A percentile compares a stretch with the other conserved stretches of the same genome.
These are phyloP conservation scores for Thera britannica DNA, from an alignment of 2,888 invertebrate species.

Conservation along the genomic window DNA sequence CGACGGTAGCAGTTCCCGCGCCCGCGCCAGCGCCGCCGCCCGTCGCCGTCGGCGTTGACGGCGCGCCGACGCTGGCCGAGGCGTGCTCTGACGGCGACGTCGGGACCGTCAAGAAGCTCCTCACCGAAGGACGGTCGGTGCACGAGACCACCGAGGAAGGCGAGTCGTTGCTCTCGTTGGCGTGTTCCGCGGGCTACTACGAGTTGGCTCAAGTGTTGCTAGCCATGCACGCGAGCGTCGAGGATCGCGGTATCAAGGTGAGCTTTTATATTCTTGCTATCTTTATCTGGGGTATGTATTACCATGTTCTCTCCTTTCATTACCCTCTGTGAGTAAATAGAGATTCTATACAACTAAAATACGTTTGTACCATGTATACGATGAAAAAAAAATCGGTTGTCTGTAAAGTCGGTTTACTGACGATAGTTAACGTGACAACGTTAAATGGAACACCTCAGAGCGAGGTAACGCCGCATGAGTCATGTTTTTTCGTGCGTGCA, in stretches of 20 bases:
- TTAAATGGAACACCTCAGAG: too few species aligned
- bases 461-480: too few species aligned
- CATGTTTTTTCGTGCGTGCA: too few species aligned
- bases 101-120: slow-evolving; percentile 94
- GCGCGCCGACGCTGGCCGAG: slow-evolving; percentile 92
- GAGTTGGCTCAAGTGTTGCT: slow-evolving; percentile 98
- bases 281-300: too few species aligned
- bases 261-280: not conserved
- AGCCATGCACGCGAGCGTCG: slow-evolving; percentile 98
- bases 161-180: slow-evolving; percentile 97
- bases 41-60: slow-evolving; percentile 75
- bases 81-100: slow-evolving; percentile 98
- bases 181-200: slow-evolving; percentile 98
- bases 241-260: slow-evolving; percentile 96
- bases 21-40: too few species aligned
- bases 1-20: slow-evolving; percentile 73
- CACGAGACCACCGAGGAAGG: slow-evolving; percentile 99
- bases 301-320: too few species aligned
- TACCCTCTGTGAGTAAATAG: too few species aligned
- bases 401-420: too few species aligned
- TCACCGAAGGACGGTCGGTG: slow-evolving; percentile 96
- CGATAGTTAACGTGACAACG: too few species aligned
- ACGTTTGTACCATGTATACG: not conserved
- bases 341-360: too few species aligned
- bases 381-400: not conserved